These are phyloP conservation scores for Antennarius striatus DNA, from an alignment of 2,113 vertebrate species.

Conservation along the genomic window DNA sequence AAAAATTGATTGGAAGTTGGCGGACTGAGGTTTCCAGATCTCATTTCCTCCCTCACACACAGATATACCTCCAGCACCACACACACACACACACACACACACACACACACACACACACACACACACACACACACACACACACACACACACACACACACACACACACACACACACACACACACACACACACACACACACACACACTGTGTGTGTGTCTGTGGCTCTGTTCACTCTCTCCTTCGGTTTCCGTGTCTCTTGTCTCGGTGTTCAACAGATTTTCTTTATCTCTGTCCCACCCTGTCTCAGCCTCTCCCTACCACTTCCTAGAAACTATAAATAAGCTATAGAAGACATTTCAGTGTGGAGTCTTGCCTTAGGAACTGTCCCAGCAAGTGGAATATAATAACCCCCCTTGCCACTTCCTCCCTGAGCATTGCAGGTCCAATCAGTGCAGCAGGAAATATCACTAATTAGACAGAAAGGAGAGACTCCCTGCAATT, in stretches of 20 bases:
- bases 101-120: too few relatives aligned
- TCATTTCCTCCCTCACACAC: neutral
- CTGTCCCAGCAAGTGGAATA: slow-evolving; percentile 62
- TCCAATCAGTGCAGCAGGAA: slow-evolving; percentile 58
- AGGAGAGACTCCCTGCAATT: slow-evolving; percentile 62
- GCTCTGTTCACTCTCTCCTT: slow-evolving; percentile 3
- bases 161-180: too few relatives aligned
- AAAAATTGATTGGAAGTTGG: slow-evolving; percentile 1
- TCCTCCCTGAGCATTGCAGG: slow-evolving; percentile 29
- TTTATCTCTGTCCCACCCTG: slow-evolving; percentile 8
- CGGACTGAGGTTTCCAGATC: neutral
- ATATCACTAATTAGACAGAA: slow-evolving; percentile 66
- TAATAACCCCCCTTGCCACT: slow-evolving; percentile 28
- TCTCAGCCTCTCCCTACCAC: slow-evolving; percentile 25
- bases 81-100: neutral
- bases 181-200: too few relatives aligned
- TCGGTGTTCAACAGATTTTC: slow-evolving; percentile 14
- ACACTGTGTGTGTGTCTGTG: too few relatives aligned
- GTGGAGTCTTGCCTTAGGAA: slow-evolving; percentile 47
- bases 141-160: too few relatives aligned
- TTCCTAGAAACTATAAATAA: slow-evolving; percentile 64
- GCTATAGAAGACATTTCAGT: slow-evolving; percentile 58
- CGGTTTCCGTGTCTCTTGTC: slow-evolving; percentile 4
- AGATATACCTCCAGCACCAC: neutral
- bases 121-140: too few relatives aligned